These are phyloP conservation scores for Tragelaphus strepsiceros DNA, from an alignment of 2,113 vertebrate genomes.

Conservation along the genomic window DNA sequence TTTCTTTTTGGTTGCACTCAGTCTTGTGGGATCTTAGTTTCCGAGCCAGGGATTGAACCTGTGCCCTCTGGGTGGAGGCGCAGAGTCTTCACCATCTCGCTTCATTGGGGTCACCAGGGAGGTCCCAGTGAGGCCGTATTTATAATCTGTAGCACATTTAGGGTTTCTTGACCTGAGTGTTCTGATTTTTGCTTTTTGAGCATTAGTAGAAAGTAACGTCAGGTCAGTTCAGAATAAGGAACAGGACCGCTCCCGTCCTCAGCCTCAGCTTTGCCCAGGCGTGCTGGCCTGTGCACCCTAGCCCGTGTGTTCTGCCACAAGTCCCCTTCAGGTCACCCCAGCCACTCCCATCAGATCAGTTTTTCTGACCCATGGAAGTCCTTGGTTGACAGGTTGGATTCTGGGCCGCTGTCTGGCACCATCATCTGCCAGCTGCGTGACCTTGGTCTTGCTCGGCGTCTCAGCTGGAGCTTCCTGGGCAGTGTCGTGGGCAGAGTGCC, in stretches of 20 bases:
- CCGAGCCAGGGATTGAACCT: background rate
- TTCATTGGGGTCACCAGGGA: background rate
- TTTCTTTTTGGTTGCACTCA: background rate
- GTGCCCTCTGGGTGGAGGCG: background rate
- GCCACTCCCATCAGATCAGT: background rate
- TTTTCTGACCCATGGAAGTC: background rate
- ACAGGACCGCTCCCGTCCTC: background rate
- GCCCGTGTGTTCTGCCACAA: background rate
- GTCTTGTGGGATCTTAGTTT: background rate
- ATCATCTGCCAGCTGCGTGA: rapidly evolving
- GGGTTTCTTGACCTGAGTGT: background rate
- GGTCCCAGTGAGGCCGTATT: background rate
- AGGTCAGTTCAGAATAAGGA: background rate
- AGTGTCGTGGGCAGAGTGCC: background rate
- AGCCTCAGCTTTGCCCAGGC: rapidly evolving
- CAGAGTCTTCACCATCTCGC: background rate
- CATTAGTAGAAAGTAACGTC: background rate
- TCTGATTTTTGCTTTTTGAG: background rate
- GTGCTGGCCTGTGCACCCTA: rapidly evolving
- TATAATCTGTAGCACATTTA: background rate
- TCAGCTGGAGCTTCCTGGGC: background rate
- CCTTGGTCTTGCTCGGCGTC: background rate
- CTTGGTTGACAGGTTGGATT: background rate
- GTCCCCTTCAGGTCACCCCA: background rate
- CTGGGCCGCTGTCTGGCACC: background rate